A percentile compares a stretch with the other conserved stretches of the same genome.
phyloP scores from a whole-genome alignment of 2,888 invertebrate species.

The Nephrocerus scutellatus region DNA sequence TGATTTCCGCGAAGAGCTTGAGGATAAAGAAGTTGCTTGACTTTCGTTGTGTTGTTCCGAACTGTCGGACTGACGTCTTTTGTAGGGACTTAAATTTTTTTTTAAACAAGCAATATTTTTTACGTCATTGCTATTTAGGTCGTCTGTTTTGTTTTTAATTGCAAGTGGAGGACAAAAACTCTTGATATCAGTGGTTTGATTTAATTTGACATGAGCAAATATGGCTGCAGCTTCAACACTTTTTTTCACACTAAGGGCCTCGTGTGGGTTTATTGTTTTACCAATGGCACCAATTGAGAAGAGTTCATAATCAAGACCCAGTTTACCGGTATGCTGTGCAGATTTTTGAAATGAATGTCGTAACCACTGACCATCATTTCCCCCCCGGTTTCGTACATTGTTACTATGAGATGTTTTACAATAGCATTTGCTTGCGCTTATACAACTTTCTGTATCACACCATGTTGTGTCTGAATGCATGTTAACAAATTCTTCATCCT shows the following conservation, averaged over 20 bases:
- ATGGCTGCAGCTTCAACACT: constrained; percentile 83
- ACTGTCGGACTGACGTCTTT: constrained; percentile 35
- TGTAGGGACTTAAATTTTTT: constrained; percentile 20
- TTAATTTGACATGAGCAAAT: constrained; percentile 68
- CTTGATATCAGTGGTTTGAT: constrained; percentile 62
- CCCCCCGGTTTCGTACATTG: background rate
- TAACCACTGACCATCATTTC: no score
- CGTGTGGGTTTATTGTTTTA: constrained; percentile 54
- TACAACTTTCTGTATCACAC: constrained; percentile 80
- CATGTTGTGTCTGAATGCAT: constrained; percentile 49
- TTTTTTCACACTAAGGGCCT: constrained; percentile 78
- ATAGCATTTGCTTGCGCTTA: constrained; percentile 82
- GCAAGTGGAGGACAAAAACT: constrained; percentile 40
- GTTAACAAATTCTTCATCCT: constrained; percentile 48
- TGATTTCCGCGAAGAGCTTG: constrained; percentile 33
- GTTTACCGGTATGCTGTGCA: constrained; percentile 51
- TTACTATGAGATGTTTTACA: constrained; percentile 57
- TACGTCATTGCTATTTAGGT: constrained; percentile 14
- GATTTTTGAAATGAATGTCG: background rate
- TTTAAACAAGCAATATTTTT: constrained; percentile 23
- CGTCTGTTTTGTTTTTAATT: constrained; percentile 8
- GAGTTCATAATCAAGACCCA: constrained; percentile 70
- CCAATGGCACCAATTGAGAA: constrained; percentile 53
- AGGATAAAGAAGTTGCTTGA: constrained; percentile 20
- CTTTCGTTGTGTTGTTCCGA: constrained; percentile 31